A percentile compares a stretch with the other conserved stretches of the same genome.
These are phyloP conservation scores for Salminus brasiliensis DNA, from an alignment of 2,113 vertebrate genomes.

Conservation along the genomic window DNA sequence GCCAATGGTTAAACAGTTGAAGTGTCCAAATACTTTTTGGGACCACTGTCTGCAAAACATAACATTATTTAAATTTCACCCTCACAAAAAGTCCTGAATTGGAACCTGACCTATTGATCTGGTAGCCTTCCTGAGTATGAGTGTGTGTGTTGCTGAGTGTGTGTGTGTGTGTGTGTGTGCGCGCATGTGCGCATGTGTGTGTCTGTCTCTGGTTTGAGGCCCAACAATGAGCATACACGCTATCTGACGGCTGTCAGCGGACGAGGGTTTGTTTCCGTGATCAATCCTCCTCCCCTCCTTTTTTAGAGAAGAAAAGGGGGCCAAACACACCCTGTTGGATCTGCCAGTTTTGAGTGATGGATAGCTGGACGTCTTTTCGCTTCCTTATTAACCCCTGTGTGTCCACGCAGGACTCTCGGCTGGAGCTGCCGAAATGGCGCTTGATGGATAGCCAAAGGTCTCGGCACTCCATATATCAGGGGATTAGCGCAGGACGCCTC, in stretches of 20 bases:
- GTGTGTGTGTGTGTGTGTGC: background rate
- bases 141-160: background rate
- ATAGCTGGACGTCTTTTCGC: constrained; percentile 66
- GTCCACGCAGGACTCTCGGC: constrained; percentile 60
- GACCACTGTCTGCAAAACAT: no score
- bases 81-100: no score
- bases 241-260: constrained; percentile 5
- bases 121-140: background rate
- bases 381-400: constrained; percentile 72
- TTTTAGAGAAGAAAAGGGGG: constrained; percentile 49
- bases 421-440: constrained; percentile 61
- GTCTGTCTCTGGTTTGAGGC: no score
- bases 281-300: constrained; percentile 48
- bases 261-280: constrained; percentile 14
- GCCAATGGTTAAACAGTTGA: no score
- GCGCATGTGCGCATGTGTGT: no score
- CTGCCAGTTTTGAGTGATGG: constrained; percentile 73
- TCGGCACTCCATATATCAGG: constrained; percentile 74
- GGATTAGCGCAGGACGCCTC: constrained; percentile 76
- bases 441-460: constrained; percentile 76
- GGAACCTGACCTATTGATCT: background rate
- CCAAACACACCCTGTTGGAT: constrained; percentile 47
- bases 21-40: no score
- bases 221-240: background rate
- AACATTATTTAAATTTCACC: no score